phyloP scores from a whole-genome alignment of 2,797 vertebrate genomes.

The Rousettus madagascariensis region DNA sequence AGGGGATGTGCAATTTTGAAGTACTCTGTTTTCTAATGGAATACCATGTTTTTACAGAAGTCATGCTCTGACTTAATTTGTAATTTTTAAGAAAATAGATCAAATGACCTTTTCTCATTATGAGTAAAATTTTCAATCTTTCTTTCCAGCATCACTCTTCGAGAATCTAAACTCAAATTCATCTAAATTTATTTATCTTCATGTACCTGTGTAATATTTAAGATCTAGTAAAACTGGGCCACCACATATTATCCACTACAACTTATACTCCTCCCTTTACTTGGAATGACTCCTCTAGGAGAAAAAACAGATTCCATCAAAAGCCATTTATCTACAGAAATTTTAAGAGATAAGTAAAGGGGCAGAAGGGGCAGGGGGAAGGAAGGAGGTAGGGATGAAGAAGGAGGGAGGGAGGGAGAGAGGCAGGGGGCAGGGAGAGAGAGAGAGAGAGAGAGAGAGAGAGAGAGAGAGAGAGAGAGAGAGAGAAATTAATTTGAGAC shows the following conservation, averaged over 20 bases:
- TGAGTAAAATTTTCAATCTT: neutral
- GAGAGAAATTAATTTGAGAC: neutral
- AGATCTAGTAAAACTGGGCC: neutral
- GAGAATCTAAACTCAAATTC: neutral
- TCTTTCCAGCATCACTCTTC: neutral
- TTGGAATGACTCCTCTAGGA: neutral
- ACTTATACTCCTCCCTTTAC: neutral
- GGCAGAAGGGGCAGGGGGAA: too few relatives aligned
- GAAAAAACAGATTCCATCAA: neutral
- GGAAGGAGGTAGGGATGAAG: fast-evolving
- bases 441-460: neutral
- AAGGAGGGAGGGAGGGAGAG: neutral
- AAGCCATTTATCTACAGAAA: neutral
- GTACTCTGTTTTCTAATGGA: neutral
- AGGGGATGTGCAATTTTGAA: neutral
- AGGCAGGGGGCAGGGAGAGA: neutral
- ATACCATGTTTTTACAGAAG: neutral
- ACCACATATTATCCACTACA: neutral
- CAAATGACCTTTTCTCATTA: neutral
- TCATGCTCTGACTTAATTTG: neutral
- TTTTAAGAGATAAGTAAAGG: neutral
- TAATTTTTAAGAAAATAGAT: constrained; percentile 21
- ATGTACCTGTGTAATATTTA: neutral
- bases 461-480: neutral
- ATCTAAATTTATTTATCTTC: neutral